Base-by-base conservation (phyloP, 2,888 invertebrate species). In the Caenorhabditis virilis region DNA sequence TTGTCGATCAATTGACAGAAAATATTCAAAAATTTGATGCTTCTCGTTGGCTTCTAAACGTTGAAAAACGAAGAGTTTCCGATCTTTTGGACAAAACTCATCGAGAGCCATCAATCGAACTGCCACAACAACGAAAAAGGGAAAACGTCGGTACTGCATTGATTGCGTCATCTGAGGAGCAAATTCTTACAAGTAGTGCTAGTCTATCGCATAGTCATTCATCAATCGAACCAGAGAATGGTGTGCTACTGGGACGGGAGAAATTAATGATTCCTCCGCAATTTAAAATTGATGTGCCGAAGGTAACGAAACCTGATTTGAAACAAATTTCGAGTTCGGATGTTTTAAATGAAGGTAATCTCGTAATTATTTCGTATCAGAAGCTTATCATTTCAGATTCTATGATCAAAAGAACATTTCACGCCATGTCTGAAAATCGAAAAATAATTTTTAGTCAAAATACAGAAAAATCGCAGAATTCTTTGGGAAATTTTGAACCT, bases 11-110 rank as follows among this genome's bases (percentile, higher is more conserved):
- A 22, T 45, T 60, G 30, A 49, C 49, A 26, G 54, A 39, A 15
- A 60, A 50, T 16, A 49, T 60, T 33, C 53, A 60, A 18, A 63
- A 58, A 39, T 64, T 47, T 36, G 58, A 58, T 41, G 50, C 58
- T 18, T 46, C 64, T 3, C 43, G 54, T 51, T 64, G 64, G 64
- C 41, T 64, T 20, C 33, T 64, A 18, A 64, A 64, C 50, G 64
- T 64, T 1, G 64, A 64, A 23, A 54, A 50, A 20, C 50, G 64
- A 47, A 38, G 63, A 27, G 53, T 63, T 7, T 57, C 64, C 22
- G 64, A 64, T 33, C 41, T 64, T 36, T 16, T 64, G 42, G 64
- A 64, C 36, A 53, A 54, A 26, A 64, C 58, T 11, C 54, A 51
- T 35, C 39, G 64, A 41, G 64, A 64, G 5, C 35, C 47, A 16